These are phyloP conservation scores for Pantelozetes paolii DNA, from an alignment of 2,888 invertebrate species.

Conservation along the genomic window DNA sequence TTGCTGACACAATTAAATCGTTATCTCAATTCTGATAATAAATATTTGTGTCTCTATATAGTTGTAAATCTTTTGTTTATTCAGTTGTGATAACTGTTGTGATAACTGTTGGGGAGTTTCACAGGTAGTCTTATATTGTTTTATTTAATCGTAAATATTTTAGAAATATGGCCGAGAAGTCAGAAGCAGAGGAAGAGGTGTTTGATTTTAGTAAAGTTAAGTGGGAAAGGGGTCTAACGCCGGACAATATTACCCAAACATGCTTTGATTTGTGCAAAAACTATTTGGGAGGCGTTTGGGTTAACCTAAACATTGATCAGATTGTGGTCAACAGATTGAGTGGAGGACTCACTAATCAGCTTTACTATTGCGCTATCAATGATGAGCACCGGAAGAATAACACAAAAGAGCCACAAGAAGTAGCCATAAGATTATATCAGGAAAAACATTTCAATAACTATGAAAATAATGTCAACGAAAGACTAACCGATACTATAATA, in stretches of 20 bases:
- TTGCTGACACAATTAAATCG: no score
- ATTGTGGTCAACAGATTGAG: background rate
- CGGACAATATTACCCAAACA: background rate
- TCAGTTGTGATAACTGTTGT: no score
- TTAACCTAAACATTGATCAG: background rate
- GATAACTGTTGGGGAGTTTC: no score
- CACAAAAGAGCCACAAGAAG: conserved; percentile 29
- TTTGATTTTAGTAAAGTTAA: background rate
- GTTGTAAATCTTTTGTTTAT: no score
- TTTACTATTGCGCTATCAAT: conserved; percentile 18
- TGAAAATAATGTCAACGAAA: background rate
- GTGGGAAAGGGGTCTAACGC: background rate
- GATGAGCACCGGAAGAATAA: background rate
- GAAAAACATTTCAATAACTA: conserved; percentile 24
- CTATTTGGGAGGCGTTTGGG: conserved; percentile 15
- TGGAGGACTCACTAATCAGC: conserved; percentile 39
- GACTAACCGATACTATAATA: conserved; percentile 24
- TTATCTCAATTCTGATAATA: no score
- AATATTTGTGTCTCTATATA: no score
- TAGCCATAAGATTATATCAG: conserved; percentile 35
- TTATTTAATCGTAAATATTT: no score
- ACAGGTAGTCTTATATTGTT: no score
- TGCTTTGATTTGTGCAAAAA: background rate
- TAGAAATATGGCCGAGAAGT: no score
- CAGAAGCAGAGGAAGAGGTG: no score